phyloP scores from a whole-genome alignment of 2,888 invertebrate species.

The Altica lythri region DNA sequence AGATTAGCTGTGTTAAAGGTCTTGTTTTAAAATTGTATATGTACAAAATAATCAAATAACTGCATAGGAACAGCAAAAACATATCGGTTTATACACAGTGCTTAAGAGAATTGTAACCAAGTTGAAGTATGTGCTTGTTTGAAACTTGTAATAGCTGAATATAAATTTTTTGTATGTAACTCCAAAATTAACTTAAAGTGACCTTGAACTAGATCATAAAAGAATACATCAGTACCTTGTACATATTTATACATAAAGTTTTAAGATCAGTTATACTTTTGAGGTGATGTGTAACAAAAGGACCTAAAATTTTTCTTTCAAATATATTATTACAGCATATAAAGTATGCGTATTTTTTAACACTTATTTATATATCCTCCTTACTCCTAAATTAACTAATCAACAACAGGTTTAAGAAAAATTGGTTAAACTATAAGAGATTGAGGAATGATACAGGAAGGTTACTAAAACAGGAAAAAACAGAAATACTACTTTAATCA shows the following conservation, averaged over 20 bases:
- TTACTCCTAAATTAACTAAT: background rate
- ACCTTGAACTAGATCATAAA: slow-evolving; percentile 55
- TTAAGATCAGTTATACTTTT: slow-evolving; percentile 50
- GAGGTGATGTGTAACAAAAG: slow-evolving; percentile 54
- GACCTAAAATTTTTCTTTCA: slow-evolving; percentile 49
- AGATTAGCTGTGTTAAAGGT: no score
- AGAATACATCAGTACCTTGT: slow-evolving; percentile 55
- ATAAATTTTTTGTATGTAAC: slow-evolving; percentile 42
- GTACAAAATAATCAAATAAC: no score
- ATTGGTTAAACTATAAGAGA: no score
- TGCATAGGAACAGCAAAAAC: no score
- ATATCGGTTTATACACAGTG: no score
- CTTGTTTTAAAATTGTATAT: no score
- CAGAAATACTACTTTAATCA: no score
- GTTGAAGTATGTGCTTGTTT: slow-evolving; percentile 41
- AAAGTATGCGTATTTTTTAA: no score
- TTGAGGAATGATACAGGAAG: no score
- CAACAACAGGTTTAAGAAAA: no score
- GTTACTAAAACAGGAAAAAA: no score
- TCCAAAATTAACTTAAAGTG: slow-evolving; percentile 55
- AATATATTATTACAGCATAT: slow-evolving; percentile 47
- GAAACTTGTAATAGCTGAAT: slow-evolving; percentile 26
- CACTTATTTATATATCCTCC: background rate
- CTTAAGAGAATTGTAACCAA: no score
- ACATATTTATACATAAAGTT: slow-evolving; percentile 50